A percentile compares a stretch with the other conserved stretches of the same genome.
phyloP scores from a whole-genome alignment of 2,888 invertebrate species.

The Rhamnusium bicolor region DNA sequence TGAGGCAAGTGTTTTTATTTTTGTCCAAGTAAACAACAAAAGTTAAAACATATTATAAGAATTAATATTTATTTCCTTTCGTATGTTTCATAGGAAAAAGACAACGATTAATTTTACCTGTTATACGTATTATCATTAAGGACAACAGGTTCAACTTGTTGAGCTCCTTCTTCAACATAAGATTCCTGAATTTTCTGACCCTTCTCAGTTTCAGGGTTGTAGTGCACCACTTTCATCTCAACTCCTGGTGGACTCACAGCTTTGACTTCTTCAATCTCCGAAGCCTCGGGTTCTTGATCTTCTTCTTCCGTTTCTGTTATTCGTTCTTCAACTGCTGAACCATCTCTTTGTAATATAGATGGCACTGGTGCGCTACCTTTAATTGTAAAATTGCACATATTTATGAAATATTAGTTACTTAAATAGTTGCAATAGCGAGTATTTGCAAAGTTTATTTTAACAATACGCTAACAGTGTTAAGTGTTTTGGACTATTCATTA shows the following conservation, averaged over 20 bases:
- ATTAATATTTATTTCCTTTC: too few species aligned
- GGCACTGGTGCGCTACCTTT: slow-evolving; percentile 75
- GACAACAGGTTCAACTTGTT: slow-evolving; percentile 82
- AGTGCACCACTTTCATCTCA: slow-evolving; percentile 90
- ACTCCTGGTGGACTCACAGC: slow-evolving; percentile 73
- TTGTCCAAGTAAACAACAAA: too few species aligned
- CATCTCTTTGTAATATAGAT: slow-evolving; percentile 78
- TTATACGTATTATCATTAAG: slow-evolving; percentile 85
- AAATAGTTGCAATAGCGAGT: too few species aligned
- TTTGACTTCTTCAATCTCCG: slow-evolving; percentile 70
- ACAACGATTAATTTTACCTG: slow-evolving; percentile 70
- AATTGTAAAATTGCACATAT: background rate
- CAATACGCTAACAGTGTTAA: too few species aligned
- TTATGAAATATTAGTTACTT: background rate
- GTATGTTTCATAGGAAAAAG: background rate
- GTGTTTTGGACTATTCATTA: too few species aligned
- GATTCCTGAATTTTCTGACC: slow-evolving; percentile 81
- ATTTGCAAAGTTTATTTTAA: too few species aligned
- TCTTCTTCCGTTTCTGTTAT: slow-evolving; percentile 35
- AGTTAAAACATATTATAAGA: too few species aligned
- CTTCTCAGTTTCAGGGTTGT: slow-evolving; percentile 83
- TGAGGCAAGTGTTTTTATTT: too few species aligned
- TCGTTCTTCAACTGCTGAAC: slow-evolving; percentile 72
- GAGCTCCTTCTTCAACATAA: slow-evolving; percentile 82
- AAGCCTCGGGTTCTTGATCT: slow-evolving; percentile 75